Evolutionary conservation across 2,888 invertebrate genomes (phyloP), one percentile per base, ranked within the genome.

Genomic region (Drosophila sordidapex): DNA sequence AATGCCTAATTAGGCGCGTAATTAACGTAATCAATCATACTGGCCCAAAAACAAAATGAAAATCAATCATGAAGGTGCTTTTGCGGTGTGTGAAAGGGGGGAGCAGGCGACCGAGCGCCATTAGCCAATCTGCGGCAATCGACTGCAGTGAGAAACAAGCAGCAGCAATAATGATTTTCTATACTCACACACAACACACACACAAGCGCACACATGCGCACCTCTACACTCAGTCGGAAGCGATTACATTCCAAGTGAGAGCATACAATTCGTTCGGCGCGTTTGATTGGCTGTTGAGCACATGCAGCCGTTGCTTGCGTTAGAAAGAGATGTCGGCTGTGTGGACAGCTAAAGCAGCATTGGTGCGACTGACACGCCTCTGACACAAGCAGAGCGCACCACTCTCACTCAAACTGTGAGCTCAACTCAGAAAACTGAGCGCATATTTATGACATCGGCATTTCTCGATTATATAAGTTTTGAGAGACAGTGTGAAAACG

Each of bases 21-120:
- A 90, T 90, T 90, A 89, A 83, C 71, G 81, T 89, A 91, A 90
- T 91, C 89, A 91, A 90, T 90, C 91, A 87, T 82, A 74, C 61
- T 73, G 69, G 65, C 46, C 61, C 29, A 60, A 82, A 76, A 81
- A 77, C 70, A 77, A 70, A 78, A 65, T 77, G 61, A 75, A 71
- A 79, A 71, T 80, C 79, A 75, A 71, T 82, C 79, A 69, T 58
- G 31, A 52, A 38, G 27, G 4, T 21, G 18, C 46, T 46, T 46
- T 46, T 25, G 46, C 4, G 13, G 11, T 2, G 25, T 46, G 46
- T 15, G 8, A 46, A 11, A 35, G 49, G 18, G 27, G 11, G 33
- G 21, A 21, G 29, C 10, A 7, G 43, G 13, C 48, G 25, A 66
- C 46, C 54, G 61, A 63, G 64, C 64, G 54, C 81, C 81, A 72